These are phyloP conservation scores for Glaucopsyche alexis DNA, from an alignment of 2,888 invertebrate species.

Conservation along the genomic window DNA sequence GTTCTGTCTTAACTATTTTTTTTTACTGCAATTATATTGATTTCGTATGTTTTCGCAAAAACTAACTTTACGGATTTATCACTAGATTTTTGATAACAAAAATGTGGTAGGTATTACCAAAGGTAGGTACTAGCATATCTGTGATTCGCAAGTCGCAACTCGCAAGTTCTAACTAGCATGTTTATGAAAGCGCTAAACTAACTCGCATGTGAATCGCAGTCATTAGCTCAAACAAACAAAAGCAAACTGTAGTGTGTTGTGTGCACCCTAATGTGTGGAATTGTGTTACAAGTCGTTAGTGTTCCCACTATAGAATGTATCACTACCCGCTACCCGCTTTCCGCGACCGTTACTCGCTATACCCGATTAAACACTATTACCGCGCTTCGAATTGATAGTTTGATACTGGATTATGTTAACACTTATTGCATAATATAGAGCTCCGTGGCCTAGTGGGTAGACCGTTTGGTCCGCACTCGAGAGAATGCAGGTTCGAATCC, in stretches of 20 bases:
- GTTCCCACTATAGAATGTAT: not conserved
- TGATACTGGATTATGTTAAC: too few relatives aligned
- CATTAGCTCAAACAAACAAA: not conserved
- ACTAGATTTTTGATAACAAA: too few relatives aligned
- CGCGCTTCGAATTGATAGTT: not conserved
- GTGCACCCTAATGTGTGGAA: not conserved
- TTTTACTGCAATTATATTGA: too few relatives aligned
- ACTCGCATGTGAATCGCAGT: not conserved
- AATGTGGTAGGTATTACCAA: too few relatives aligned
- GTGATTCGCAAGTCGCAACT: not conserved
- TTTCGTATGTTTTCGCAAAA: too few relatives aligned
- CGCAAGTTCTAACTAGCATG: not conserved
- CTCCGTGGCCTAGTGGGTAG: too few relatives aligned
- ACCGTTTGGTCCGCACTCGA: too few relatives aligned
- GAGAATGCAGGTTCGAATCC: too few relatives aligned
- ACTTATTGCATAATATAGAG: too few relatives aligned
- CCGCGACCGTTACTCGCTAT: not conserved
- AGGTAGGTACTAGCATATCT: too few relatives aligned
- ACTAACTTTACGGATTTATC: too few relatives aligned
- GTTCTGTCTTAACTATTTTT: too few relatives aligned
- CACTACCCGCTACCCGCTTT: not conserved
- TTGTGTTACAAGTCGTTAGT: conserved; percentile 10
- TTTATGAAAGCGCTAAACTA: not conserved
- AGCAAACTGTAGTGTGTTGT: not conserved
- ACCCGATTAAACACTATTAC: not conserved